Evolutionary conservation across 2,888 invertebrate species (phyloP), one percentile per base, ranked within the genome.

Genomic region (Archips xylosteana): DNA sequence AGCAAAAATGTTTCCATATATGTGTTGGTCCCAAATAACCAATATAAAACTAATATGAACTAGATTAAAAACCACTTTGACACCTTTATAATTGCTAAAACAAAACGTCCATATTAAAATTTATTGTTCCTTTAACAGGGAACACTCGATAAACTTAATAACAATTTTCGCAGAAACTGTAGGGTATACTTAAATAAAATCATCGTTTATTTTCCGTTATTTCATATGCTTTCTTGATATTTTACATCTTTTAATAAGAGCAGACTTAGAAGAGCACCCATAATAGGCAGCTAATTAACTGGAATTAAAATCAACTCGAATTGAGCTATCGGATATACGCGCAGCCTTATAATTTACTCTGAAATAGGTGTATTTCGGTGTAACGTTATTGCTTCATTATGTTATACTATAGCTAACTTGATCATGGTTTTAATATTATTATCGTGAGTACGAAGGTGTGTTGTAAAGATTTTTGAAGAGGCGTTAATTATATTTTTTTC

Each of bases 221-320:
- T 60, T n/a, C n/a, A n/a, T 60, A n/a, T 60, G 36, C n/a, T 60
- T 12, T 57, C 23, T 57, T 57, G 54, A 54, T 42, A 57, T 45
- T 45, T 67, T n/a, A 23, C 3, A 32, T 15, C 15, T 23, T 70
- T 70, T 59, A 47, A 39, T 68, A 59, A n/a, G 32, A 70, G 42
- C 54, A 12, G 34, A 23, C 57, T 59, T 57, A 13, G 8, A 70
- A 70, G 63, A n/a, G 13, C 32, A n/a, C 64, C 13, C 36, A 39
- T 51, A 63, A 70, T 70, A 45, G n/a, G 36, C 63, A 3, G 15
- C 23, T 59, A 59, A 64, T 64, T 64, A 64, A 64, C 70, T 69
- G 13, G 23, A 59, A 64, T 54, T 57, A 57, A 70, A 63, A 70
- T 64, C 45, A 57, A 63, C 54, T 10, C 3, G 5, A 12, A 36